These are phyloP conservation scores for Cybosia mesomella DNA, from an alignment of 2,888 invertebrate species.

Conservation along the genomic window DNA sequence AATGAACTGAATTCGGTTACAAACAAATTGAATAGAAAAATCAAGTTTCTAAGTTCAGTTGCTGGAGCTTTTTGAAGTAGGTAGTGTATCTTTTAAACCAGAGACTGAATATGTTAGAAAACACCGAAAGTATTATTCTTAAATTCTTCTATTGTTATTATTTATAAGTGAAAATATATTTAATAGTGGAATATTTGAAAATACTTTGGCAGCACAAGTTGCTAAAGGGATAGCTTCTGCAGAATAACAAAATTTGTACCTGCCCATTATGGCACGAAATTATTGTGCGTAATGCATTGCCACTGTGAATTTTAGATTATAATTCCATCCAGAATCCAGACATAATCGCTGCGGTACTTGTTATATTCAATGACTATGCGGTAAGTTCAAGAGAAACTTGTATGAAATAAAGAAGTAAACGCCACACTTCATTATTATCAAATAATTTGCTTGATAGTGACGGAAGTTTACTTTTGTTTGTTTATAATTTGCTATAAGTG, in stretches of 20 bases:
- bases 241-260: conserved; percentile 61
- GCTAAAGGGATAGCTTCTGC: conserved; percentile 50
- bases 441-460: too few relatives aligned
- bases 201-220: conserved; percentile 40
- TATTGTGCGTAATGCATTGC: conserved; percentile 57
- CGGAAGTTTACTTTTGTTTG: too few relatives aligned
- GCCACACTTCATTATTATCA: too few relatives aligned
- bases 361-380: conserved; percentile 64
- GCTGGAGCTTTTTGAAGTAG: neutral
- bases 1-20: too few relatives aligned
- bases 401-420: too few relatives aligned
- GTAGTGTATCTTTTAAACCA: neutral
- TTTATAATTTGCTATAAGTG: too few relatives aligned
- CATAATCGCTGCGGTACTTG: conserved; percentile 55
- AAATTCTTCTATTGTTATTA: neutral
- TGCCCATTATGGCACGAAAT: conserved; percentile 67
- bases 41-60: too few relatives aligned
- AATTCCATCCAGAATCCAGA: conserved; percentile 54
- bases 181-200: neutral
- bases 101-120: too few relatives aligned
- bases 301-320: conserved; percentile 56
- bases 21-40: too few relatives aligned
- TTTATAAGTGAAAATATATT: neutral
- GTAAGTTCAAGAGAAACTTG: too few relatives aligned
- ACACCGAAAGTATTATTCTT: neutral